Evolutionary conservation across 2,113 vertebrate species (phyloP), one percentile per base, ranked within the genome.

Genomic region (Cebidichthys violaceus): DNA sequence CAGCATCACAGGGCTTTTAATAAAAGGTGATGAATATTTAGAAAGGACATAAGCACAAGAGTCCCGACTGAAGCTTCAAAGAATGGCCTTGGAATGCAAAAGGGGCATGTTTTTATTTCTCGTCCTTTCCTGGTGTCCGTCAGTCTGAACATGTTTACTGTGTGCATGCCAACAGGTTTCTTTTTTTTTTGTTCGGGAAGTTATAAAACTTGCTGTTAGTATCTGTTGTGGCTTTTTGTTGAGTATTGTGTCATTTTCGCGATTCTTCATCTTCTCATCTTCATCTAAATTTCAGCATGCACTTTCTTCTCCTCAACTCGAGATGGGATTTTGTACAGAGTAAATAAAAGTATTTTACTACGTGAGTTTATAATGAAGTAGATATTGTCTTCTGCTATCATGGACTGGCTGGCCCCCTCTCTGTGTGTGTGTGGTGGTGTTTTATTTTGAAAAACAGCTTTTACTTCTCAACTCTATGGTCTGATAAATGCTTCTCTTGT

Each of bases 31-130:
- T 71, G 3, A 35, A 68, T 22, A 45, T 59, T 29, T 13, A 64
- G 6, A 70, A 41, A 7, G 67, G 60, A 57, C 70, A 61, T 59
- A n/a, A 61, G 71, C 69, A 69, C 50, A 27, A 47, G 66, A 54
- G 68, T 74, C 73, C 62, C 67, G 57, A 82, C 81, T 68, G 89
- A 80, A 91, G 90, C 90, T 93, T 92, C 80, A 83, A 75, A 92
- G 90, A 95, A 96, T 95, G 95, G 94, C 94, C 60, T 95, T 94
- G 94, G 95, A 94, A 95, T 95, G 93, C 93, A 95, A 94, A 94
- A 89, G 87, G 72, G 82, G 92, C 94, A 94, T 94, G 94, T 89
- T 59, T 39, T 71, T 11, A 2, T 68, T 66, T 75, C n/a, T 59
- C 29, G 70, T 71, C 14, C 18, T 75, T 15, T 24, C 37, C 37